Evolutionary conservation across 2,888 invertebrate genomes (phyloP).

Genomic region (Acanthoscelides obtectus): DNA sequence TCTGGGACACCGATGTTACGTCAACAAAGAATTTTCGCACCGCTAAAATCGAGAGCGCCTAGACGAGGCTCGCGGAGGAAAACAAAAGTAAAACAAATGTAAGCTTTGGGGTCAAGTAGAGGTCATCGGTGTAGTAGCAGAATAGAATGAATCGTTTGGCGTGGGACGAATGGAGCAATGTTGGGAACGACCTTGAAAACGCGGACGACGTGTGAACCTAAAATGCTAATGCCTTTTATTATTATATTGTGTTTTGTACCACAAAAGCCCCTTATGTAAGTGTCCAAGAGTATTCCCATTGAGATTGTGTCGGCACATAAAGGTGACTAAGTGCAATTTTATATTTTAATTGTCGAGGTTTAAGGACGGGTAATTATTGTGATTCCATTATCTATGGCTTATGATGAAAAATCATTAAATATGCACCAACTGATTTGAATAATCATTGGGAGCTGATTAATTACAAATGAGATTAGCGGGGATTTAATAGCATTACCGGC

Average conservation of each 20-base stretch:
- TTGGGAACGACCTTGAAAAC: constrained; percentile 40
- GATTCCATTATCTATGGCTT: not conserved
- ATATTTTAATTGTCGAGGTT: not conserved
- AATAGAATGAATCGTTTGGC: constrained; percentile 15
- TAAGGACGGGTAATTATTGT: not conserved
- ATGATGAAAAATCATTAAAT: not conserved
- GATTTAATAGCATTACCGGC: not conserved
- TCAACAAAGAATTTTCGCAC: not conserved
- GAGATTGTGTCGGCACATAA: not conserved
- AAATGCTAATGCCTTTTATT: constrained; percentile 29
- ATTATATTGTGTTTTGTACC: not conserved
- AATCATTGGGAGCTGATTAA: not conserved
- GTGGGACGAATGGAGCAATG: constrained; percentile 36
- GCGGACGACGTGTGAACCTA: constrained; percentile 36
- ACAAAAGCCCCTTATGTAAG: not conserved
- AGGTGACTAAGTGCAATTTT: not conserved
- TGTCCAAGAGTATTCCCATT: not conserved
- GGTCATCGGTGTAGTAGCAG: constrained; percentile 28
- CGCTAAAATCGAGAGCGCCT: not conserved
- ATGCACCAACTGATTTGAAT: not conserved
- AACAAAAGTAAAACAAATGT: not conserved
- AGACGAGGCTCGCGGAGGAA: not conserved
- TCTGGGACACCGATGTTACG: not conserved
- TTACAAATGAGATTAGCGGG: not conserved
- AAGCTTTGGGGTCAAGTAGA: constrained; percentile 34